Base-by-base conservation (phyloP, 2,888 invertebrate species). In the Dione vanillae region DNA sequence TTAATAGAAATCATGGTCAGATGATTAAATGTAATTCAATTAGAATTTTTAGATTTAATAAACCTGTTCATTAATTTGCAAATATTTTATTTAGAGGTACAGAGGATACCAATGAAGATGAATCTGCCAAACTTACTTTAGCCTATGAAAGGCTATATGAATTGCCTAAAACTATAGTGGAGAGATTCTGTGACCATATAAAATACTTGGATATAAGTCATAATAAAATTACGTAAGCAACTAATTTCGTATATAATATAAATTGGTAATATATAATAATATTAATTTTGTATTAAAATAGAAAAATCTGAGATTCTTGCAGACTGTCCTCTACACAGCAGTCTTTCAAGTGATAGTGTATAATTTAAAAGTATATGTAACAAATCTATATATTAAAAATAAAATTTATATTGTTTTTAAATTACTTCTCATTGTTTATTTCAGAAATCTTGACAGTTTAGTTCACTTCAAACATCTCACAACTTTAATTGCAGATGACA, bases 401-500 rank as follows among this genome's bases (percentile, higher is more conserved):
- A 27, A 11, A 45, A 35, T 54, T 27, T 16, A 52, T 51, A 7
- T 64, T 47, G 73, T n/a, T 11, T 3, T 12, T 10, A 11, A 16
- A 37, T 43, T 27, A 0, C 37, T 54, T 56, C n/a, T 37, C 16
- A 12, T 12, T 56, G 6, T 66, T 67, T 56, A n/a, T 94, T 94
- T 59, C 87, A 97, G 97, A 67, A 96, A 96, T 85, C 88, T 97
- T 67, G 95, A 96, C 74, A 96, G 96, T 79, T 85, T 98, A 47
- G 93, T 94, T 3, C 94, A 96, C 80, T 97, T 97, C 86, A 95
- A 94, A 71, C 94, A 95, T 71, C 85, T 98, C 69, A 95, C 96
- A 11, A 96, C 97, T 0, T 86, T 98, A 14, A 97, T 98, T 77
- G 94, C 97, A 76, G 98, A 98, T 85, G 95, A 96, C 78, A 98